Conservation (phyloP, 2,113 vertebrate species). For the Himantopus leucocephalus region DNA sequence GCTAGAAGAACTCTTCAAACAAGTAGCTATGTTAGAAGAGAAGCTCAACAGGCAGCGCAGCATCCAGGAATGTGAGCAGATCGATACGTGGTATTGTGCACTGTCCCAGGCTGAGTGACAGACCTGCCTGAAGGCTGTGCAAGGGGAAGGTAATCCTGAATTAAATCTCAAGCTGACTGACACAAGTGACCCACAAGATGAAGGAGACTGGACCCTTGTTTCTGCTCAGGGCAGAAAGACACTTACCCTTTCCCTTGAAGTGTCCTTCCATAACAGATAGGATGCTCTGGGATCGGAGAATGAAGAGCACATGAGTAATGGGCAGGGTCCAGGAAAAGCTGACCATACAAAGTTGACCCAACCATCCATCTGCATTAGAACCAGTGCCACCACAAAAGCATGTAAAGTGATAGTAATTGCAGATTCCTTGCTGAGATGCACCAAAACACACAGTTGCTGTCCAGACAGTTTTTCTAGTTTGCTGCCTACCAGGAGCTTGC, state of each 20-base stretch:
- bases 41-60: neutral
- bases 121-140: neutral
- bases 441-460: neutral
- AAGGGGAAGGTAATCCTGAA: neutral
- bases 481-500: neutral
- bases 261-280: too few relatives aligned
- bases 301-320: neutral
- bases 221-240: too few relatives aligned
- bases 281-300: neutral
- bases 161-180: neutral
- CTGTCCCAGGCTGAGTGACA: neutral
- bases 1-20: neutral
- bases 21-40: neutral
- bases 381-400: neutral
- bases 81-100: neutral
- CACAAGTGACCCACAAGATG: neutral
- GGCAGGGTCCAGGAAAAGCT: neutral
- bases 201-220: too few relatives aligned
- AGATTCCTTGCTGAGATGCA: neutral
- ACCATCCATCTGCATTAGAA: neutral
- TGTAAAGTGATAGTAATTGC: neutral
- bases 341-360: neutral
- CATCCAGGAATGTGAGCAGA: neutral
- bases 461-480: neutral
- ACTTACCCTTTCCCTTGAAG: too few relatives aligned